phyloP scores from a whole-genome alignment of 2,888 invertebrate genomes.

The Caenorhabditis japonica region DNA sequence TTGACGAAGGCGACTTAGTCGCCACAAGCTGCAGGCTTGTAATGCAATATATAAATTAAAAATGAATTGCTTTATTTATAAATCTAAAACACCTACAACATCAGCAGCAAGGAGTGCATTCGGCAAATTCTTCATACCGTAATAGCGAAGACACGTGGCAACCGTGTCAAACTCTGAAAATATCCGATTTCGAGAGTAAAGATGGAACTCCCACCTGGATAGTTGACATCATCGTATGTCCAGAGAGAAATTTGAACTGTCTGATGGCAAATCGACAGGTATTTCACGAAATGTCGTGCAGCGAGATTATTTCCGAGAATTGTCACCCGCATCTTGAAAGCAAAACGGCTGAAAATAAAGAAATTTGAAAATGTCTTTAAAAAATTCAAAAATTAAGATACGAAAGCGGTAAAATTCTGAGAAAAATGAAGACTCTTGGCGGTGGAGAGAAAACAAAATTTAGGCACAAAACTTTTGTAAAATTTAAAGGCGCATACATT shows the following conservation, averaged over 20 bases:
- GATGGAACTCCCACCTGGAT: neutral
- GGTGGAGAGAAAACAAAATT: neutral
- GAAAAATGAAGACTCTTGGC: too few relatives aligned
- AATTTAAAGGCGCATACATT: neutral
- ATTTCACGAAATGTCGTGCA: constrained; percentile 46
- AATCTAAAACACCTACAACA: constrained; percentile 16
- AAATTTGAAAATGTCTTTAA: neutral
- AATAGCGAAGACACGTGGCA: constrained; percentile 22
- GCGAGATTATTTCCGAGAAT: constrained; percentile 42
- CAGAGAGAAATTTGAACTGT: constrained; percentile 41
- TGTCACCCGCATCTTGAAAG: constrained; percentile 32
- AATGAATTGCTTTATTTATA: neutral
- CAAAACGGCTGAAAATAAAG: neutral
- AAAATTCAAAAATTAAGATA: neutral
- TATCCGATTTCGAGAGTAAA: too few relatives aligned
- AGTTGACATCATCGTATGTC: constrained; percentile 28
- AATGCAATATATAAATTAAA: neutral
- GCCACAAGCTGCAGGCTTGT: too few relatives aligned
- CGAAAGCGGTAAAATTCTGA: neutral
- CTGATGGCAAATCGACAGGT: constrained; percentile 19
- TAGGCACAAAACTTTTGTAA: neutral
- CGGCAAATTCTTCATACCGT: constrained; percentile 37
- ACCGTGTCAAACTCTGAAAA: constrained; percentile 37
- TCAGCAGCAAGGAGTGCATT: constrained; percentile 42
- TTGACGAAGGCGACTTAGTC: too few relatives aligned